These are phyloP conservation scores for Carassius gibelio DNA, from an alignment of 2,113 vertebrate species.

Conservation along the genomic window DNA sequence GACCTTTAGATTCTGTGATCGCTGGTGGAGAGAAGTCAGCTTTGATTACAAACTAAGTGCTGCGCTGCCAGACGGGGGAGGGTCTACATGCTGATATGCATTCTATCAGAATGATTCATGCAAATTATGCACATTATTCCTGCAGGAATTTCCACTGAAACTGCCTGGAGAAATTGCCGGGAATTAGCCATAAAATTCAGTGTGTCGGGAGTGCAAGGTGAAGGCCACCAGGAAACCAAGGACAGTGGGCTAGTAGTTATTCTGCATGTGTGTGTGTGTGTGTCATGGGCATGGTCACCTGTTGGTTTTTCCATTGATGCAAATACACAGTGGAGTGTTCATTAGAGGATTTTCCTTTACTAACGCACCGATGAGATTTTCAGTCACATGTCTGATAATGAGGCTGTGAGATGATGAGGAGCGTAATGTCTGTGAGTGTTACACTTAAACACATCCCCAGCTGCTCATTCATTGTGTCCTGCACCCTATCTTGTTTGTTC, in stretches of 20 bases:
- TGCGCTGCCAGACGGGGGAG: slow-evolving; percentile 84
- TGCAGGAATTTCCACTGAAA: slow-evolving; percentile 98
- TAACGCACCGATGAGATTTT: slow-evolving; percentile 45
- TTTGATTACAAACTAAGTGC: slow-evolving; percentile 98
- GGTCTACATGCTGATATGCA: slow-evolving; percentile 95
- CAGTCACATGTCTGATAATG: slow-evolving; percentile 44
- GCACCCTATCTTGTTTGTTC: slow-evolving; percentile 4
- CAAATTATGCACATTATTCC: slow-evolving; percentile 99
- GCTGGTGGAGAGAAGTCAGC: slow-evolving; percentile 82
- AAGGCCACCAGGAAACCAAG: slow-evolving; percentile 97
- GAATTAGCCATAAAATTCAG: slow-evolving; percentile 99
- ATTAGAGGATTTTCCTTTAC: slow-evolving; percentile 35
- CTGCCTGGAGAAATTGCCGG: slow-evolving; percentile 99
- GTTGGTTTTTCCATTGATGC: slow-evolving; percentile 2
- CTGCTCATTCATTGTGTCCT: slow-evolving; percentile 38
- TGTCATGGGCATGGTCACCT: neutral
- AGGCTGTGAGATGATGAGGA: slow-evolving; percentile 31
- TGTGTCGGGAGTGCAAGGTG: slow-evolving; percentile 98
- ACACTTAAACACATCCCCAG: slow-evolving; percentile 41
- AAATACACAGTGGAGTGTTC: slow-evolving; percentile 27
- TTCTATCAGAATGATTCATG: slow-evolving; percentile 99
- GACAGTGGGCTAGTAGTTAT: slow-evolving; percentile 80
- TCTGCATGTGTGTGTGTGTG: slow-evolving; percentile 18
- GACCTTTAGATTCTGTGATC: slow-evolving; percentile 35
- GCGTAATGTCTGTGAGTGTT: slow-evolving; percentile 42